Percentiles rank a stretch among this genome's conserved stretches.
Conservation (phyloP, 2,888 invertebrate genomes). For the Acronicta alni region DNA sequence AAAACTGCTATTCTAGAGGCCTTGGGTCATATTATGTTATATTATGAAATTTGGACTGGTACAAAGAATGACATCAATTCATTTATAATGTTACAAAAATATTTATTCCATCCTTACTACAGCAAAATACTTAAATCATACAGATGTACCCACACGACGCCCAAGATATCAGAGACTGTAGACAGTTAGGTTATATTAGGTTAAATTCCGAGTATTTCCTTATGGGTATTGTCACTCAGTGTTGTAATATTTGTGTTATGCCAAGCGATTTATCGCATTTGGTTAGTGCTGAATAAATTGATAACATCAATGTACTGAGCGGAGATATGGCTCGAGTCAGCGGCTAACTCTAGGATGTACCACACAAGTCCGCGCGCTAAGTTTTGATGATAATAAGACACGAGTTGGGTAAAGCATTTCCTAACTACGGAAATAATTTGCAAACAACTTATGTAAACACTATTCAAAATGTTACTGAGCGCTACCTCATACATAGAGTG, state of each 20-base stretch:
- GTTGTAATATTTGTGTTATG: constrained; percentile 24
- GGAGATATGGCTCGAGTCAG: constrained; percentile 3
- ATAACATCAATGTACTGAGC: background rate
- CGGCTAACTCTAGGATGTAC: background rate
- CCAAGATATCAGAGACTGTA: constrained; percentile 58
- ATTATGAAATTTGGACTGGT: too few species aligned
- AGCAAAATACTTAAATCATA: constrained; percentile 14
- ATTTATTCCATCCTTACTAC: too few species aligned
- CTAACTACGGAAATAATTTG: background rate
- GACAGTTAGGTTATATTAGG: constrained; percentile 61
- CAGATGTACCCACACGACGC: constrained; percentile 17
- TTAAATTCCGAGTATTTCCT: constrained; percentile 62
- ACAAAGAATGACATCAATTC: too few species aligned
- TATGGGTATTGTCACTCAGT: constrained; percentile 42
- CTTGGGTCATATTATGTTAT: too few species aligned
- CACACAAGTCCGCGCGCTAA: background rate
- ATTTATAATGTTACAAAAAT: too few species aligned
- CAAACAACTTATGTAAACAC: background rate
- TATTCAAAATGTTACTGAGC: too few species aligned
- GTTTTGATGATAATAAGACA: background rate
- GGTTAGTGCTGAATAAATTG: constrained; percentile 31
- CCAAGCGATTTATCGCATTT: constrained; percentile 17
- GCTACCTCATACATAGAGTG: too few species aligned
- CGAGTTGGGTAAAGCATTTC: too few species aligned
- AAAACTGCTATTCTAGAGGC: too few species aligned